Evolutionary conservation across 2,888 invertebrate genomes (phyloP).

Genomic region (Sipunculus nudus): DNA sequence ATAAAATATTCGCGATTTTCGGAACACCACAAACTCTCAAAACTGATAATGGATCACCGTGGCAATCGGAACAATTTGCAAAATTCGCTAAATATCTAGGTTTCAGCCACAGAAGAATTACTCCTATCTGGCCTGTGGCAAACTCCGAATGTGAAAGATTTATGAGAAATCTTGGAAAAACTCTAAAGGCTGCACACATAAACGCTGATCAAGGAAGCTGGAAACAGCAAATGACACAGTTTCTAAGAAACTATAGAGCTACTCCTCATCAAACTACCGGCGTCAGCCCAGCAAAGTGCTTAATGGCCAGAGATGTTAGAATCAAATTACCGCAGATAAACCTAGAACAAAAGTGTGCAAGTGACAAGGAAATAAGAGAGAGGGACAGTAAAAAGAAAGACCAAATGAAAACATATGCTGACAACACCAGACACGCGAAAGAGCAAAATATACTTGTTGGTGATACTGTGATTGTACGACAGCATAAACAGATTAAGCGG

Average conservation of each 20-base stretch:
- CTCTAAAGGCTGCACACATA: not conserved
- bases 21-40: conserved; percentile 35
- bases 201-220: conserved; percentile 6
- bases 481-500: no score
- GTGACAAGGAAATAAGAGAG: no score
- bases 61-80: conserved; percentile 22
- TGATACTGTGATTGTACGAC: no score
- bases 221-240: conserved; percentile 9
- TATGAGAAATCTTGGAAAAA: conserved; percentile 33
- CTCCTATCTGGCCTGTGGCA: conserved; percentile 36
- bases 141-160: conserved; percentile 40
- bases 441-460: no score
- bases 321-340: conserved; percentile 3
- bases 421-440: no score
- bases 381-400: no score
- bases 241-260: conserved; percentile 16
- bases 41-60: conserved; percentile 38
- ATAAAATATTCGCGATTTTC: conserved; percentile 28
- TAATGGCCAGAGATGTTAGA: no score
- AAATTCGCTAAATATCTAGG: conserved; percentile 31
- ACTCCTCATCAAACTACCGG: conserved; percentile 14
- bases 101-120: conserved; percentile 31
- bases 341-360: no score
- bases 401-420: no score
- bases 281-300: conserved; percentile 2